These are phyloP conservation scores for Archocentrus centrarchus DNA, from an alignment of 2,113 vertebrate species.

Conservation along the genomic window DNA sequence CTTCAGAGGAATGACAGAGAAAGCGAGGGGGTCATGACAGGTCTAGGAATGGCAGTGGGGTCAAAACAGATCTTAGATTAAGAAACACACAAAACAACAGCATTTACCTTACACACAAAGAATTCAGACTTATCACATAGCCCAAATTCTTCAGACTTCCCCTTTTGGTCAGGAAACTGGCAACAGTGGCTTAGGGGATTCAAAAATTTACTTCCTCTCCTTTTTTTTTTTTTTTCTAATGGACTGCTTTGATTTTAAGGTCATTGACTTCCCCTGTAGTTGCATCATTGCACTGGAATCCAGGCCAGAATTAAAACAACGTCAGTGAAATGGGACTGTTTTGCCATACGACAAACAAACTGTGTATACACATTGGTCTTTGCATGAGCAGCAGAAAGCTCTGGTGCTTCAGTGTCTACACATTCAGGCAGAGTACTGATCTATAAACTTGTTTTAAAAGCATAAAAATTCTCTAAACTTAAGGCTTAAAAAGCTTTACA, in stretches of 20 bases:
- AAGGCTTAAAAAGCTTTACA: background rate
- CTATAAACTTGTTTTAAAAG: too few relatives aligned
- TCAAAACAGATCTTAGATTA: slow-evolving; percentile 60
- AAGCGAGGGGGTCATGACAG: slow-evolving; percentile 47
- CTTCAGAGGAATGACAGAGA: slow-evolving; percentile 23
- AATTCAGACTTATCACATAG: slow-evolving; percentile 43
- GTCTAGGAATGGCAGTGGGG: slow-evolving; percentile 35
- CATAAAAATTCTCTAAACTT: background rate
- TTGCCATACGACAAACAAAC: background rate
- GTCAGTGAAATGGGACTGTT: background rate
- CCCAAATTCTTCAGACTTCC: slow-evolving; percentile 43
- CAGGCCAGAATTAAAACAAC: background rate
- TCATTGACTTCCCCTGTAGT: background rate
- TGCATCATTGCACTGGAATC: background rate
- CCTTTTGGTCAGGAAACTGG: slow-evolving; percentile 32
- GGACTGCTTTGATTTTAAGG: background rate
- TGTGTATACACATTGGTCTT: too few relatives aligned
- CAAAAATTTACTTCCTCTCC: slow-evolving; percentile 4
- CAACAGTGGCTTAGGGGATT: slow-evolving; percentile 24
- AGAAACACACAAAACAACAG: slow-evolving; percentile 20
- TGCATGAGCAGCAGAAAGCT: too few relatives aligned
- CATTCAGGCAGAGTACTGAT: too few relatives aligned
- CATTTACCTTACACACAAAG: slow-evolving; percentile 27
- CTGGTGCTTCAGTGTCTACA: too few relatives aligned
- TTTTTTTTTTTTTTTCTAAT: slow-evolving; percentile 7